phyloP scores from a whole-genome alignment of 2,113 vertebrate genomes.

The Cheilinus undulatus region DNA sequence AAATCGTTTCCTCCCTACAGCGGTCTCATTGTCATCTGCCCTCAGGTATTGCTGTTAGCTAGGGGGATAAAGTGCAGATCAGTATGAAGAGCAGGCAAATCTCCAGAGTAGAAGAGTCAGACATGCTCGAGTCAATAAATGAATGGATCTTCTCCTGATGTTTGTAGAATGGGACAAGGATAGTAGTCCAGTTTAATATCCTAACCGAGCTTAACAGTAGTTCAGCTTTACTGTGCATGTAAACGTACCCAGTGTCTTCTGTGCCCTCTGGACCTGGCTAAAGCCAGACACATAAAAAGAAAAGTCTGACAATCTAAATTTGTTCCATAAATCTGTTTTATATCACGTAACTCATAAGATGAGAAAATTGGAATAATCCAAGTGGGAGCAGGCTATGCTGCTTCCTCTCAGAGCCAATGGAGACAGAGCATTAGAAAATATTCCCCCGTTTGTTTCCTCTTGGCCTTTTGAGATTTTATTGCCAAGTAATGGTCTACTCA shows the following conservation, averaged over 20 bases:
- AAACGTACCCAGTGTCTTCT: constrained; percentile 10
- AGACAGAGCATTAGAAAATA: constrained; percentile 53
- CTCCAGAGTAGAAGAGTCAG: too few relatives aligned
- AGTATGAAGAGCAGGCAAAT: too few relatives aligned
- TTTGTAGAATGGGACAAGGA: too few relatives aligned
- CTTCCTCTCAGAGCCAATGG: constrained; percentile 25
- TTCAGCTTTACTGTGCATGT: too few relatives aligned
- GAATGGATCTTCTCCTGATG: too few relatives aligned
- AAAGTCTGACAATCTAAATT: constrained; percentile 2
- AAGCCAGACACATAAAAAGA: constrained; percentile 17
- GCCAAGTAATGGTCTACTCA: constrained; percentile 57
- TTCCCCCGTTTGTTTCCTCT: constrained; percentile 25
- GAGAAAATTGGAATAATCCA: neutral
- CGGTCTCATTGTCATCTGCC: too few relatives aligned
- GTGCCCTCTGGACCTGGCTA: constrained; percentile 17
- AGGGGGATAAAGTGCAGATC: too few relatives aligned
- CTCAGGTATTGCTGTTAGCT: too few relatives aligned
- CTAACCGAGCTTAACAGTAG: too few relatives aligned
- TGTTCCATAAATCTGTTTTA: constrained; percentile 1
- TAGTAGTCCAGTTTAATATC: too few relatives aligned
- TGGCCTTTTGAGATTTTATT: constrained; percentile 68
- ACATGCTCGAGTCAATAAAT: too few relatives aligned
- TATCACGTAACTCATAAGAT: constrained; percentile 45
- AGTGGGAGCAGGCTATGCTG: neutral
- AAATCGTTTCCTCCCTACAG: too few relatives aligned